Conservation (phyloP, 2,113 vertebrate genomes). For the Eubucco bourcierii region DNA sequence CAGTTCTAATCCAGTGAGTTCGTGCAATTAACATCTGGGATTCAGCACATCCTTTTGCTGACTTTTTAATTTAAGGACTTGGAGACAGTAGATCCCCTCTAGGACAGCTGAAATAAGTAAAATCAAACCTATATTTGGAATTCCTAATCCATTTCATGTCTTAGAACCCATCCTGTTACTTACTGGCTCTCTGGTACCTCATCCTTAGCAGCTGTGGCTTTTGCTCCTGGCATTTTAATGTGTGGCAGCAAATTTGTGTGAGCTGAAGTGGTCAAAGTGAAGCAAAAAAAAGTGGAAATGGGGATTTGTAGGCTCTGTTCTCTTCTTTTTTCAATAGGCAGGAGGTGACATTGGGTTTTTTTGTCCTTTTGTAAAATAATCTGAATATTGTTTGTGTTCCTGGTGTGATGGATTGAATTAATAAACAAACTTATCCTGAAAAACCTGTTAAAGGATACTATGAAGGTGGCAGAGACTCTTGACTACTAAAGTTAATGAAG, state of each 20-base stretch:
- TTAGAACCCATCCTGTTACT: background rate
- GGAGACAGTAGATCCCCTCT: constrained; percentile 45
- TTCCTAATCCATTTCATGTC: background rate
- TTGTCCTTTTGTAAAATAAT: background rate
- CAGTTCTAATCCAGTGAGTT: constrained; percentile 76
- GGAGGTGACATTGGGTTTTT: background rate
- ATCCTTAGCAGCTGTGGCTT: background rate
- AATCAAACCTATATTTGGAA: background rate
- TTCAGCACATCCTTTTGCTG: constrained; percentile 71
- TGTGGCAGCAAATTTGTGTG: background rate
- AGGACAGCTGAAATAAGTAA: constrained; percentile 44
- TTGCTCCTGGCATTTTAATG: background rate
- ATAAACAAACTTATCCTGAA: background rate
- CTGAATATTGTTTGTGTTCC: background rate
- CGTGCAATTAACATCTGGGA: constrained; percentile 74
- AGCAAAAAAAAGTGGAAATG: background rate
- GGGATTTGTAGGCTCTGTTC: background rate
- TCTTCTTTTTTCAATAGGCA: background rate
- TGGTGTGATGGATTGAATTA: background rate
- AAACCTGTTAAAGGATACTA: background rate
- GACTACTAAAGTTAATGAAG: background rate
- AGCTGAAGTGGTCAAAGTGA: background rate
- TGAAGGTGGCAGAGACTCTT: background rate
- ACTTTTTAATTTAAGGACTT: constrained; percentile 74
- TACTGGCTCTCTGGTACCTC: background rate